Evolutionary conservation across 2,888 invertebrate species (phyloP).

Genomic region (Trichopoda pennipes): DNA sequence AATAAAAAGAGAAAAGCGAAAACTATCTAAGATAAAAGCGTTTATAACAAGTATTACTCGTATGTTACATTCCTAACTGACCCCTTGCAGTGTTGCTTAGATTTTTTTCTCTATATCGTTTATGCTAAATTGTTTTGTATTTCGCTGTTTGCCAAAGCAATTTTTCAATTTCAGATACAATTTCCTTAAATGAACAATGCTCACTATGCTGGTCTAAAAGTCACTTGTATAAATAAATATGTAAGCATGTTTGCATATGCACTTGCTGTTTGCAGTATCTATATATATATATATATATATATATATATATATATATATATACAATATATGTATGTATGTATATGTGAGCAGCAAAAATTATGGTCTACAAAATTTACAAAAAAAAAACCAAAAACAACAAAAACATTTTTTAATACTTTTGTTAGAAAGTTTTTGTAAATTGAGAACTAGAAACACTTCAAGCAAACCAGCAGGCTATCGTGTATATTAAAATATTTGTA

Average conservation of each 20-base stretch:
- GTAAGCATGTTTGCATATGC: too few species aligned
- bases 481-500: not conserved
- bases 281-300: not conserved
- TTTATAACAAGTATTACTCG: not conserved
- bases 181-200: conserved; percentile 57
- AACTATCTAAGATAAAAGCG: not conserved
- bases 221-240: not conserved
- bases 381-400: not conserved
- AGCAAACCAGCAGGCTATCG: conserved; percentile 15
- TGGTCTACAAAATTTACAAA: not conserved
- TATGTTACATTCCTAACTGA: conserved; percentile 29
- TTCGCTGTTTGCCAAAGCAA: conserved; percentile 55
- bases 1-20: not conserved
- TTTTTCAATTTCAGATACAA: conserved; percentile 66
- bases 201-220: conserved; percentile 10
- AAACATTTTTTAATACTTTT: conserved; percentile 13
- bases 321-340: not conserved
- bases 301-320: too few species aligned
- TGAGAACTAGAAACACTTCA: not conserved
- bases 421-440: not conserved
- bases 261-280: too few species aligned
- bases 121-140: conserved; percentile 47
- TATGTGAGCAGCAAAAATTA: too few species aligned
- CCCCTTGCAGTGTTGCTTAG: not conserved
- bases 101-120: conserved; percentile 3